Evolutionary conservation across 2,113 vertebrate species (phyloP), one percentile per base, ranked within the genome.

Genomic region (Aramus guarauna): DNA sequence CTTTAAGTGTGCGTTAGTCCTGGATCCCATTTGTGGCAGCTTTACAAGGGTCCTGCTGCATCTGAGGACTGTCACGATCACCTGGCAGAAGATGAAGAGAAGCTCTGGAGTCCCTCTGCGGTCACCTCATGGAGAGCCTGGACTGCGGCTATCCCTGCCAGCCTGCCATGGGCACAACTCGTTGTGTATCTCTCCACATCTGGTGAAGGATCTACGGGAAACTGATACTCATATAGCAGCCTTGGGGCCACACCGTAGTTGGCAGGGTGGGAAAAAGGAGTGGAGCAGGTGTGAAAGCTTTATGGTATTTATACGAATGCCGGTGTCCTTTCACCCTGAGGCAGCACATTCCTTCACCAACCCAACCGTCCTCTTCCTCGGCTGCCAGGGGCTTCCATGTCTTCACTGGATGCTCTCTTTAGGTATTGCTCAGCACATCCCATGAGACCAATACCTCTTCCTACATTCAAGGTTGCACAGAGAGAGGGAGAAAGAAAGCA

Each of bases 341-440:
- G 43, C 22, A 55, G 20, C 50, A 60, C 30, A 26, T 5, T 39
- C 29, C 63, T 76, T 62, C 52, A 56, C 14, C 52, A 76, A 15
- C 29, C 64, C 1, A 5, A 23, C 34, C 2, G 1, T 58, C 53
- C 45, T 60, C 55, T 2, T 2, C 39, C 36, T 32, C 2, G 0
- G 63, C 73, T 92, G 37, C n/a, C 50, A 63, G 73, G 21, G 43
- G 15, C 22, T 81, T 76, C 63, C 52, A 50, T 0, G 1, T 17
- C 59, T 77, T 67, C 58, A 12, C 11, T 39, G 68, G n/a, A 48
- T 59, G 27, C 19, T 75, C 8, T 53, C 9, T 43, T 43, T 43
- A 24, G 62, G 36, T 43, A 27, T 36, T 24, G 17, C 39, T 75
- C 45, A 66, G 32, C 39, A 64, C 9, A 41, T 27, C 32, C 39